Base-by-base conservation (phyloP, 2,888 invertebrate genomes). In the Cacoxenus indagator region DNA sequence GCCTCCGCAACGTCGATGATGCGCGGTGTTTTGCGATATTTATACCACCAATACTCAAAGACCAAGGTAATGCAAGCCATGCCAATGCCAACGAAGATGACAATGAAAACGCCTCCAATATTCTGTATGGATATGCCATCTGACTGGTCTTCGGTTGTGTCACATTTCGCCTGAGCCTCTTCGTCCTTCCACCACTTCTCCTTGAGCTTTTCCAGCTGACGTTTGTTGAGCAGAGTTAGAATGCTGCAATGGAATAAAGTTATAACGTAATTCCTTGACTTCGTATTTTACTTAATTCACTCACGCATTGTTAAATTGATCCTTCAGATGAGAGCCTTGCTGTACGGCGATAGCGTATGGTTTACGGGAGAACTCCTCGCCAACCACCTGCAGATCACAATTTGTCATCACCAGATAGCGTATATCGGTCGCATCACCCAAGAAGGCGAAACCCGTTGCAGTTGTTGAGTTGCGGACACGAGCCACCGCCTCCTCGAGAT, bases 101-200 rank as follows among this genome's bases (percentile, higher is more conserved):
- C 97, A 66, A 99, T 96, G 86, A 99, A 99, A 0, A 99, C 98
- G 0, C 98, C 98, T 59, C 97, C 98, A 76, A 99, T 99, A 87
- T 99, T 99, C 84, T 97, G 94, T 71, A 99, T 98, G 70, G 97
- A 97, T 84, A 99, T 99, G 62, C 99, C 99, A 85, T 98, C 98
- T 2, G 95, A 95, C 85, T 98, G 96, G 84, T 97, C 95, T 83
- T 96, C 96, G 67, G 95, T 93, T 76, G 95, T 94, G 78, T 95
- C 95, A 81, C 96, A 96, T 71, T 91, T 91, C 78, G 92, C 91
- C 43, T 92, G 92, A 6, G 92, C 91, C 0, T 93, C 93, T 82
- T 97, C 97, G 73, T 93, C 93, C 78, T 92, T 94, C 99, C 99
- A 99, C 99, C 99, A 99, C 78, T 92, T 93, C 82, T 98, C 97